phyloP scores from a whole-genome alignment of 2,797 vertebrate genomes.

The Lates japonicus region DNA sequence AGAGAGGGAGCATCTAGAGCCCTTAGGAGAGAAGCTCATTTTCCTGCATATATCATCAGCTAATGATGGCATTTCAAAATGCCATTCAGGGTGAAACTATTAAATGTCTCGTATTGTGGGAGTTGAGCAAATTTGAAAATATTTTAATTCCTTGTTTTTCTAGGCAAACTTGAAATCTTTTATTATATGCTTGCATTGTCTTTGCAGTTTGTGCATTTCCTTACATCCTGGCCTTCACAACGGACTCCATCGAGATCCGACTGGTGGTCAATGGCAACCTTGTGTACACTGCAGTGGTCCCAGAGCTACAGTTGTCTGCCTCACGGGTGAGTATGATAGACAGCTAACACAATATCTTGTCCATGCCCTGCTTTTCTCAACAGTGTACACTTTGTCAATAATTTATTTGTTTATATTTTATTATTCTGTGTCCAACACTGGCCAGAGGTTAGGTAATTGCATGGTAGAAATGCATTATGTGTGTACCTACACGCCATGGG shows the following conservation, averaged over 20 bases:
- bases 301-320: constrained; percentile 94
- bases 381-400: background rate
- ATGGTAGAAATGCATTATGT: background rate
- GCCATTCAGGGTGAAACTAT: constrained; percentile 12
- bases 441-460: background rate
- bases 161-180: background rate
- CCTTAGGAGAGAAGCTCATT: background rate
- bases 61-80: constrained; percentile 49
- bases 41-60: constrained; percentile 5
- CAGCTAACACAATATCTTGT: background rate
- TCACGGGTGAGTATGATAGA: constrained; percentile 90
- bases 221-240: constrained; percentile 97
- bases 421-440: background rate
- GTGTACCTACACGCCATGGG: background rate
- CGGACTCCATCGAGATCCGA: constrained; percentile 98
- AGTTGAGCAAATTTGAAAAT: background rate
- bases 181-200: constrained; percentile 12
- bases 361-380: background rate
- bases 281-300: constrained; percentile 98
- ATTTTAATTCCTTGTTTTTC: background rate
- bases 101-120: constrained; percentile 8
- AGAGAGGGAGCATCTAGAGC: background rate
- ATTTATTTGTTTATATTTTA: background rate
- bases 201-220: constrained; percentile 97
- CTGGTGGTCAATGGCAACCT: constrained; percentile 98